Conservation (phyloP, 2,888 invertebrate species). For the Apantesis nais region DNA sequence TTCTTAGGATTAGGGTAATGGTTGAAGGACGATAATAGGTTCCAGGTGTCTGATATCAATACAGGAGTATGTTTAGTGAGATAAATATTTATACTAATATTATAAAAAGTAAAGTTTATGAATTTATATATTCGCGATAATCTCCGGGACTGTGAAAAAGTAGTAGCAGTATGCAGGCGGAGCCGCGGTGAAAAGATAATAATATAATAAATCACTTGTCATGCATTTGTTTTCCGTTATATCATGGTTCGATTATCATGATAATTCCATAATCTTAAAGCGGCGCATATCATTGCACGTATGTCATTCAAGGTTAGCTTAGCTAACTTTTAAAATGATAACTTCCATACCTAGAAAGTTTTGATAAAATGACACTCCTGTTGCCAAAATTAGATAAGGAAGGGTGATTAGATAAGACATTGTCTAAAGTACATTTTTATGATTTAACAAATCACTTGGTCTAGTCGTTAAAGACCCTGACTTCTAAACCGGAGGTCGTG, state of each 20-base stretch:
- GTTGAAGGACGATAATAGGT: not conserved
- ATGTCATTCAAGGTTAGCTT: not conserved
- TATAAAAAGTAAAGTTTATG: no score
- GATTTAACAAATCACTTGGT: no score
- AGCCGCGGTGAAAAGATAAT: no score
- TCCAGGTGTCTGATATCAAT: not conserved
- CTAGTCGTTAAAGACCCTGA: no score
- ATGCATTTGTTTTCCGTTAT: not conserved
- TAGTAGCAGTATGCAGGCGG: no score
- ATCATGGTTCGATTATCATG: not conserved
- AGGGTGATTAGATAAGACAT: not conserved
- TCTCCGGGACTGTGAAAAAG: no score
- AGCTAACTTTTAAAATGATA: not conserved
- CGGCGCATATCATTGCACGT: not conserved
- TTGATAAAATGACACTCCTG: not conserved
- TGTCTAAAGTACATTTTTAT: not conserved
- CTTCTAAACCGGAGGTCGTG: no score
- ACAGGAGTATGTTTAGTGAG: not conserved
- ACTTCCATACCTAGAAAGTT: conserved; percentile 1
- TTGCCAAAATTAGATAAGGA: not conserved
- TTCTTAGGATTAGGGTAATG: no score
- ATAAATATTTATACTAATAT: no score
- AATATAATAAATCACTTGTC: not conserved
- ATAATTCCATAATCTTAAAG: not conserved
- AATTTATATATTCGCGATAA: no score